Base-by-base conservation (phyloP, 1,140 invertebrate species). In the Euura lappo region DNA sequence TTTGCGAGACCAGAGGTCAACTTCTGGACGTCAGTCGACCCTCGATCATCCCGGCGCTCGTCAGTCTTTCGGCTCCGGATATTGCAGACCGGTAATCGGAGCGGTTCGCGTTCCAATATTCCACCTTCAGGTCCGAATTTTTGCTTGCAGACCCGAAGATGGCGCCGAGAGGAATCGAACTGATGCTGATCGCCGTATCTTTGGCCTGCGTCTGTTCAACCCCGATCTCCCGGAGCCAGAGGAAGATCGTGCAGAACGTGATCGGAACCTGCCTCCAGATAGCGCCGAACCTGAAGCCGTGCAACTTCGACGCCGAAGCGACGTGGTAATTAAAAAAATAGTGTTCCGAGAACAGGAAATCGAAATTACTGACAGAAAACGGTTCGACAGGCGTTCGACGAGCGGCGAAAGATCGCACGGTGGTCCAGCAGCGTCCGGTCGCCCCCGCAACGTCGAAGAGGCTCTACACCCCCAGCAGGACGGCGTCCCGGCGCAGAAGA, bases 221-320 rank as follows among this genome's bases (percentile, higher is more conserved):
- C 28, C 28, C 28, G 28, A 28, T 28, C 28, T 28, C 28, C 28
- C 28, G 28, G 28, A 28, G 28, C 28, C 28, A 28, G 28, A 28
- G 28, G 28, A 28, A 28, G 28, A 28, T 28, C 28, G 28, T 28
- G 10, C 51, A 6, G 6, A 60, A 60, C 8, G 28, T 13, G 7
- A 43, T 69, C 47, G 76, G 77, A 44, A 46, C 68, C 6, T 80
- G 79, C 68, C 51, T 79, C 43, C 72, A 79, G 6, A 45, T 76
- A 44, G 42, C 77, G 8, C 11, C 73, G 43, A 65, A 77, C 67
- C 44, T 80, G 6, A 69, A 73, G 6, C 2, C 46, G 6, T 80
- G 79, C 71, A 74, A 76, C 45, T 78, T 79, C 5, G 13, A 45
- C 45, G 67, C 69, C 75, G 76, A 78, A 69, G 74, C 60, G 28